These are phyloP conservation scores for Metaphire vulgaris DNA, from an alignment of 1,140 invertebrate genomes.

Conservation along the genomic window DNA sequence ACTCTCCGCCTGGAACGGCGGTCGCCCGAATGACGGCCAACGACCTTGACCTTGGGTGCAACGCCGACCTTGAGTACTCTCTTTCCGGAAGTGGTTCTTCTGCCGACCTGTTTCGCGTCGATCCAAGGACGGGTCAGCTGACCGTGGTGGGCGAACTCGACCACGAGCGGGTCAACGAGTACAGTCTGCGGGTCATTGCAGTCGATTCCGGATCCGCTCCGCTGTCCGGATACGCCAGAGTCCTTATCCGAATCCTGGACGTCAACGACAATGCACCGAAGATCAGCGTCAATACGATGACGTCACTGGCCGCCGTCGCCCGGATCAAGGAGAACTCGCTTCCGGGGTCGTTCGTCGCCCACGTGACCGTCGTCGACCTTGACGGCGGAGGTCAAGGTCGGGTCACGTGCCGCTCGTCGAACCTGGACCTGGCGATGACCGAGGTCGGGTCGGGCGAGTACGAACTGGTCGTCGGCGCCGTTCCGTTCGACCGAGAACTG, in stretches of 20 bases:
- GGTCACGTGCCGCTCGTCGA: slow-evolving; percentile 21
- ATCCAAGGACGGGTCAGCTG: slow-evolving; percentile 5
- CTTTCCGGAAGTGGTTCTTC: slow-evolving; percentile 25
- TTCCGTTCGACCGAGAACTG: slow-evolving; percentile 31
- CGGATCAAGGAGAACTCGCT: slow-evolving; percentile 9
- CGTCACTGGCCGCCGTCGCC: no score
- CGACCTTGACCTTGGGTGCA: slow-evolving; percentile 83
- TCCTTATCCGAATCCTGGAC: slow-evolving; percentile 20
- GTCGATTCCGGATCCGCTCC: slow-evolving; percentile 12
- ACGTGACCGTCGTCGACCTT: slow-evolving; percentile 3
- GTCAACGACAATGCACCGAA: slow-evolving; percentile 28
- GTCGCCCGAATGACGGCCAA: slow-evolving; percentile 72
- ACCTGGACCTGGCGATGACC: slow-evolving; percentile 7
- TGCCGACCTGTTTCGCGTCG: neutral
- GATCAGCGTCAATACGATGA: slow-evolving; percentile 21
- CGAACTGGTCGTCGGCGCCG: slow-evolving; percentile 16
- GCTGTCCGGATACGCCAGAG: neutral
- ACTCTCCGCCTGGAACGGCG: slow-evolving; percentile 53
- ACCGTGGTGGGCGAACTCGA: neutral
- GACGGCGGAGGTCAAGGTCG: slow-evolving; percentile 10
- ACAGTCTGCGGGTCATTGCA: slow-evolving; percentile 15
- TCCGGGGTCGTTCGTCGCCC: slow-evolving; percentile 11
- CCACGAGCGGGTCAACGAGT: slow-evolving; percentile 12
- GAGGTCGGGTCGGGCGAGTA: slow-evolving; percentile 14
- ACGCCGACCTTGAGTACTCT: slow-evolving; percentile 75